Evolutionary conservation across 37 sponge, comb jelly and placozoan species (phyloP).

Genomic region (Petrosia ficiformis): DNA sequence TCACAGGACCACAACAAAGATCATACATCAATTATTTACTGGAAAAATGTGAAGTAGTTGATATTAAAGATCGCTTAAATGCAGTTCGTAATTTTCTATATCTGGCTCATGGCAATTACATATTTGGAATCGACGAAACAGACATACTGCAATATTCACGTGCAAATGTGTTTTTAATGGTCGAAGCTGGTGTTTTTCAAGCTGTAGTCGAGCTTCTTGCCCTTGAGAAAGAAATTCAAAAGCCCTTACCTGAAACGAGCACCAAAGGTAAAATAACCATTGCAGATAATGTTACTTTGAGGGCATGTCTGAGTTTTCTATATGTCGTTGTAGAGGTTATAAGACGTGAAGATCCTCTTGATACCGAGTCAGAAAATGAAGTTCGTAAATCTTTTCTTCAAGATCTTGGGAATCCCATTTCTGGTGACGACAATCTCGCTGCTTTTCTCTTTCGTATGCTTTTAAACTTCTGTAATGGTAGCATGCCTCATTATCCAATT

Average conservation of each 20-base stretch:
- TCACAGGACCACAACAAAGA: constrained; percentile 10
- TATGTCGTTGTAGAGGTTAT: constrained; percentile 76
- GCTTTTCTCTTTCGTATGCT: constrained; percentile 73
- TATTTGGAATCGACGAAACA: constrained; percentile 23
- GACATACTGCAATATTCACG: constrained; percentile 1
- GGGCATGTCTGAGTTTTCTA: constrained; percentile 71
- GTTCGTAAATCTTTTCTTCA: constrained; percentile 49
- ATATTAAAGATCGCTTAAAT: constrained; percentile 26
- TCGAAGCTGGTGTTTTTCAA: constrained; percentile 54
- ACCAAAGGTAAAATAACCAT: constrained; percentile 59
- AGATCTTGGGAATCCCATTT: constrained; percentile 48
- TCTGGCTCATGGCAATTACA: constrained; percentile 61
- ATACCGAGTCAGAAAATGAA: constrained; percentile 31
- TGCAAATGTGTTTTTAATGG: constrained; percentile 51
- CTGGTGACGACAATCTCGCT: constrained; percentile 52
- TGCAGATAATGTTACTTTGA: constrained; percentile 63
- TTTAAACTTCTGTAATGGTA: constrained; percentile 80
- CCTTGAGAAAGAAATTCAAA: constrained; percentile 57
- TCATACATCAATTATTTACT: constrained; percentile 50
- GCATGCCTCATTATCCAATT: constrained; percentile 79
- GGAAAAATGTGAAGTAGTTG: constrained; percentile 32
- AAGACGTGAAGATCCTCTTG: constrained; percentile 22
- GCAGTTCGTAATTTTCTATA: constrained; percentile 67
- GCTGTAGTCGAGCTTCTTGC: constrained; percentile 45
- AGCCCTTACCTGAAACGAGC: constrained; percentile 30